Conservation (phyloP, 2,113 vertebrate species). For the Brevimyrus niger region DNA sequence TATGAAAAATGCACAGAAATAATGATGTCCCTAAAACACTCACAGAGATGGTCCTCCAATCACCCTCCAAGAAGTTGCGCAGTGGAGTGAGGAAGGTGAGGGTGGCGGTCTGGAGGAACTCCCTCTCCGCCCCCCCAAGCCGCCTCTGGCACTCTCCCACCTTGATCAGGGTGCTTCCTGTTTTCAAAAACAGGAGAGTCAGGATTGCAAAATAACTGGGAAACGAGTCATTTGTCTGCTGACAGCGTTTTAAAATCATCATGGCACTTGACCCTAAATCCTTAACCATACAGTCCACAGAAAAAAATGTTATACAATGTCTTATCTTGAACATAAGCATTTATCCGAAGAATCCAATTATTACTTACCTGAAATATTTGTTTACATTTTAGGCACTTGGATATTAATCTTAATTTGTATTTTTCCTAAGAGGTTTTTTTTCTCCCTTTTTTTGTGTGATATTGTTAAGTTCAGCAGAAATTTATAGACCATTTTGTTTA, state of each 20-base stretch:
- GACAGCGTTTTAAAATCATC: neutral
- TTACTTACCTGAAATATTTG: neutral
- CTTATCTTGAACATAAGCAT: neutral
- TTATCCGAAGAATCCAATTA: neutral
- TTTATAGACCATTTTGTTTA: no score
- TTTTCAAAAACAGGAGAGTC: constrained; percentile 4
- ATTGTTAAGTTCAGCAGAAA: no score
- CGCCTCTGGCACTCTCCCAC: constrained; percentile 70
- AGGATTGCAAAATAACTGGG: neutral
- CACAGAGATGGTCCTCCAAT: constrained; percentile 76
- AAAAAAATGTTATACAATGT: no score
- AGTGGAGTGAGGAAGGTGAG: constrained; percentile 74
- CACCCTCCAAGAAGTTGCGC: constrained; percentile 80
- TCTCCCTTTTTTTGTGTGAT: no score
- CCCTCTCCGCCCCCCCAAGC: constrained; percentile 66
- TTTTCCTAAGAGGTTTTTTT: no score
- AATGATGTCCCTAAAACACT: constrained; percentile 34
- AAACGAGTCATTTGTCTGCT: neutral
- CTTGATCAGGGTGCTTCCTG: constrained; percentile 72
- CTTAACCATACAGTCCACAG: neutral
- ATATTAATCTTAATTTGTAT: neutral
- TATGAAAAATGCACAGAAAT: neutral
- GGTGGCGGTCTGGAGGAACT: constrained; percentile 70
- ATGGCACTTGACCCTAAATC: neutral
- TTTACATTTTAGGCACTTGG: neutral